Conservation (phyloP, 1,140 invertebrate species). For the Drosophila miranda region DNA sequence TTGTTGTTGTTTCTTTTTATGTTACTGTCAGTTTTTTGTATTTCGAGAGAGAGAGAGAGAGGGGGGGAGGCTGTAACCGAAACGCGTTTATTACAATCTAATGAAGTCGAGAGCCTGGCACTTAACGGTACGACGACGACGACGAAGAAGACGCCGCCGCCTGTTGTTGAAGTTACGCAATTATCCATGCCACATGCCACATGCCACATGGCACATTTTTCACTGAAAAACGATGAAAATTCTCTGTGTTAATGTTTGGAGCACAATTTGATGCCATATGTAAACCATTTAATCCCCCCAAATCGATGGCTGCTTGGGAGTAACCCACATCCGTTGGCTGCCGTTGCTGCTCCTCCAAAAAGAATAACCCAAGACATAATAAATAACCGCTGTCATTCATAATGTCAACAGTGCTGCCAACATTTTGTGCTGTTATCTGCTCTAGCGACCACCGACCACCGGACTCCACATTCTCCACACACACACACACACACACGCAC, state of each 20-base stretch:
- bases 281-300: too few species aligned
- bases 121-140: constrained; percentile 65
- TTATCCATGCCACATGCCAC: constrained; percentile 43
- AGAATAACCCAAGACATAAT: constrained; percentile 72
- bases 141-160: constrained; percentile 26
- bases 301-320: too few species aligned
- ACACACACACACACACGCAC: constrained; percentile 25
- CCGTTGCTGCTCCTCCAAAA: constrained; percentile 9
- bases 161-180: constrained; percentile 51
- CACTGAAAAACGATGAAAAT: too few species aligned
- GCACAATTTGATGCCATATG: too few species aligned
- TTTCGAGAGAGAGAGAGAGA: background rate
- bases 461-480: constrained; percentile 61
- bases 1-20: constrained; percentile 59
- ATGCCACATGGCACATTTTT: constrained; percentile 32
- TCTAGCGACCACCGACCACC: constrained; percentile 67
- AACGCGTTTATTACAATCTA: constrained; percentile 79
- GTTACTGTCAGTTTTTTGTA: constrained; percentile 66
- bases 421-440: constrained; percentile 80
- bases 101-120: constrained; percentile 78
- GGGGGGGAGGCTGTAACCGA: constrained; percentile 55
- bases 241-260: too few species aligned
- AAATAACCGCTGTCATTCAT: constrained; percentile 81
- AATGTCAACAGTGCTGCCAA: constrained; percentile 81
- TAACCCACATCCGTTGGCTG: too few species aligned